Percentiles rank a stretch among this genome's conserved stretches.
Evolutionary conservation across 2,797 vertebrate genomes (phyloP).

Genomic region (Cyprinella venusta): DNA sequence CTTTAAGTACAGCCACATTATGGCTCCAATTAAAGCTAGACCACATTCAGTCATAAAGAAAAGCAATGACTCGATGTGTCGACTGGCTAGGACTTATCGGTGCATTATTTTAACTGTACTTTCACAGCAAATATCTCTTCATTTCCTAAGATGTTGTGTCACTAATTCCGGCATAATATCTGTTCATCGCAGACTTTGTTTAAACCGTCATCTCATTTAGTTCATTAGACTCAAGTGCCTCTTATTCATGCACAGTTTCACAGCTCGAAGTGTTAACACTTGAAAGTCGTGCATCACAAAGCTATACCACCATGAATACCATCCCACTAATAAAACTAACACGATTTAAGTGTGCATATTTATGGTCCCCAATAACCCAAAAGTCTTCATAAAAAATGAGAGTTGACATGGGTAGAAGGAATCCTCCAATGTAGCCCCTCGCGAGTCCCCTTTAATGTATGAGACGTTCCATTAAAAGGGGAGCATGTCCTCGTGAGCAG

Average conservation of each 20-base stretch:
- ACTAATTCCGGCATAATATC: not conserved
- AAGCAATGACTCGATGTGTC: not conserved
- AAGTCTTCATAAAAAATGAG: constrained; percentile 86
- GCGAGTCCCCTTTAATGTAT: constrained; percentile 80
- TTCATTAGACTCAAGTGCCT: constrained; percentile 45
- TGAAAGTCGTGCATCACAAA: constrained; percentile 36
- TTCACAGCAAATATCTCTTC: not conserved
- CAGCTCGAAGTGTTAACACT: constrained; percentile 38
- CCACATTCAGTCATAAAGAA: not conserved
- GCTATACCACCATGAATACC: constrained; percentile 63
- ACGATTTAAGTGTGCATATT: constrained; percentile 80
- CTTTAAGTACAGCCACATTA: constrained; percentile 25
- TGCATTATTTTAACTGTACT: constrained; percentile 9
- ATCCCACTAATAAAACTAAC: constrained; percentile 73
- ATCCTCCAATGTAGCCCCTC: constrained; percentile 72
- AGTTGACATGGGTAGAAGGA: constrained; percentile 84
- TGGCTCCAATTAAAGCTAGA: constrained; percentile 14
- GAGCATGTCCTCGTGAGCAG: constrained; percentile 80
- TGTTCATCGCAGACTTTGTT: constrained; percentile 19
- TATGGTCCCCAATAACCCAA: constrained; percentile 82
- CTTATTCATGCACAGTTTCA: constrained; percentile 33
- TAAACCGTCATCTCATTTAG: constrained; percentile 41
- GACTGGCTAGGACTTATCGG: not conserved
- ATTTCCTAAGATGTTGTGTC: constrained; percentile 1
- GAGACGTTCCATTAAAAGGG: constrained; percentile 83